Evolutionary conservation across 1,140 invertebrate genomes (phyloP).

Genomic region (Brachionus manjavacas): DNA sequence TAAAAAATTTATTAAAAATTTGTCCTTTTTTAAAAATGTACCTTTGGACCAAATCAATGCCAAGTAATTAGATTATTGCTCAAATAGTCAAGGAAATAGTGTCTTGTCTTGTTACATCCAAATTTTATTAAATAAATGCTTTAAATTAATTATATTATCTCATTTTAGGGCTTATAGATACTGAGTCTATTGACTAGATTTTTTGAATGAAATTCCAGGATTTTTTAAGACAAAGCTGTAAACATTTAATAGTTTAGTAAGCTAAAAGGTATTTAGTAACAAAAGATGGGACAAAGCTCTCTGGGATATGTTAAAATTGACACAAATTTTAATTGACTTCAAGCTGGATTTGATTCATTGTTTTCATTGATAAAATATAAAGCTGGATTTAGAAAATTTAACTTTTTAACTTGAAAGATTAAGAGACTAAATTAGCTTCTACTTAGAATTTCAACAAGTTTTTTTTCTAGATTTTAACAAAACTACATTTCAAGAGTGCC

Average conservation of each 20-base stretch:
- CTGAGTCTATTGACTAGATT: background rate
- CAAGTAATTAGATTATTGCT: background rate
- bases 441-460: background rate
- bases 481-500: background rate
- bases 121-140: background rate
- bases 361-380: background rate
- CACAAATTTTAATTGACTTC: background rate
- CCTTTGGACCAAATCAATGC: background rate
- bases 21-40: background rate
- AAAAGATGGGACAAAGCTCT: background rate
- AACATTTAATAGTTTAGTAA: background rate
- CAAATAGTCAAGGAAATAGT: background rate
- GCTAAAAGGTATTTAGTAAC: background rate
- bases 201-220: too few species aligned
- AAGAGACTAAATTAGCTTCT: background rate
- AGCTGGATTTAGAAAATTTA: background rate
- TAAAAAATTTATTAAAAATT: background rate
- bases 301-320: background rate
- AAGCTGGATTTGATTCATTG: background rate
- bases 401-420: background rate
- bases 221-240: background rate
- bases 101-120: background rate
- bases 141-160: background rate
- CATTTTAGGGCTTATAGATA: background rate
- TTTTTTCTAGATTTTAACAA: background rate